Evolutionary conservation across 2,797 vertebrate species (phyloP).

Genomic region (Peromyscus melanophrys): DNA sequence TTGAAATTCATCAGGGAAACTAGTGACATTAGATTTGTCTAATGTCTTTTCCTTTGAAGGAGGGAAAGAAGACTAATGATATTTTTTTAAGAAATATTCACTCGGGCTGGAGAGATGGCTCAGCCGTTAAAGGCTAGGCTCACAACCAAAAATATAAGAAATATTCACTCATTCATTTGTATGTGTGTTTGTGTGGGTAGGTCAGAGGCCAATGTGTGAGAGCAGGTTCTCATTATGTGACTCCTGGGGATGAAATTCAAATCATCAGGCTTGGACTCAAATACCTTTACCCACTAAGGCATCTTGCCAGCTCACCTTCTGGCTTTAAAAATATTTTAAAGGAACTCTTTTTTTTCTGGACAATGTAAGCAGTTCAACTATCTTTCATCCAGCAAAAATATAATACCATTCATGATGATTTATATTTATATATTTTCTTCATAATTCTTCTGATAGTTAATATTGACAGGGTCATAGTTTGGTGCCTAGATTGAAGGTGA

Average conservation of each 20-base stretch:
- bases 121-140: too few relatives aligned
- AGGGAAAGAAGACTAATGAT: neutral
- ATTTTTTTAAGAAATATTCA: too few relatives aligned
- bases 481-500: neutral
- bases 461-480: neutral
- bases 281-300: neutral
- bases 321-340: neutral
- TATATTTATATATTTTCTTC: neutral
- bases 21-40: neutral
- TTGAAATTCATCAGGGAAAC: neutral
- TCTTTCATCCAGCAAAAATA: neutral
- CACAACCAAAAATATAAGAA: too few relatives aligned
- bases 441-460: neutral
- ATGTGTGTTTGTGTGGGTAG: neutral
- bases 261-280: neutral
- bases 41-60: neutral
- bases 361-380: neutral
- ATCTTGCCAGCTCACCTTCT: neutral
- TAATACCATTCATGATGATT: neutral
- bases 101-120: too few relatives aligned
- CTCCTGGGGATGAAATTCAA: neutral
- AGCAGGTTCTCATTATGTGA: neutral
- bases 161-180: neutral
- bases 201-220: too few relatives aligned
- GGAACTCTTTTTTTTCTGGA: neutral